A percentile compares a stretch with the other conserved stretches of the same genome.
Evolutionary conservation across 2,888 invertebrate genomes (phyloP).

Genomic region (Anticlea derivata): DNA sequence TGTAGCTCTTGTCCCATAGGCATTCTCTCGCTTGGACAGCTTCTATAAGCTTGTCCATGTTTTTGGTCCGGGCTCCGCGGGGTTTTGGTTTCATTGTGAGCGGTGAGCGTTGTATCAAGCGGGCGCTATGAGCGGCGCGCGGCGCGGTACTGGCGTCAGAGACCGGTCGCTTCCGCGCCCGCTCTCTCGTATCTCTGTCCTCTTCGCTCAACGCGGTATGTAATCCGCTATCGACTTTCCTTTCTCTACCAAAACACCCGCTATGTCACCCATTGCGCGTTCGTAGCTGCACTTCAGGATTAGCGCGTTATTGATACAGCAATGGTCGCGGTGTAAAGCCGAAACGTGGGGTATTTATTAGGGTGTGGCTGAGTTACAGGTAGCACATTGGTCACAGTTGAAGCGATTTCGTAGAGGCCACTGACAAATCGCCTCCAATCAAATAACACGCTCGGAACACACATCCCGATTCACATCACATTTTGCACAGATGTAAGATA

Average conservation of each 20-base stretch:
- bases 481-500: not conserved
- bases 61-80: conserved; percentile 67
- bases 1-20: conserved; percentile 75
- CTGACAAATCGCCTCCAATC: conserved; percentile 20
- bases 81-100: conserved; percentile 63
- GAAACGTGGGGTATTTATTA: conserved; percentile 22
- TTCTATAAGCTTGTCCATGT: conserved; percentile 77
- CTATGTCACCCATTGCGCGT: conserved; percentile 20
- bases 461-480: not conserved
- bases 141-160: conserved; percentile 54
- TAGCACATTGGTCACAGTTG: conserved; percentile 45
- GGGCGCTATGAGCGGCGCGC: conserved; percentile 54
- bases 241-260: conserved; percentile 1
- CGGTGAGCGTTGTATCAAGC: conserved; percentile 64
- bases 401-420: conserved; percentile 47
- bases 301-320: not conserved
- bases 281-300: not conserved
- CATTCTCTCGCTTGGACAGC: conserved; percentile 78
- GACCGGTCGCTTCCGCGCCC: conserved; percentile 53
- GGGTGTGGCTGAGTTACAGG: conserved; percentile 42
- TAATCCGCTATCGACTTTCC: conserved; percentile 40
- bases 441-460: not conserved
- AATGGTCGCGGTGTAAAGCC: conserved; percentile 30
- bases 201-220: conserved; percentile 67
- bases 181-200: conserved; percentile 54